Base-by-base conservation (phyloP, 2,888 invertebrate species). In the Tetrapedia diversipes region DNA sequence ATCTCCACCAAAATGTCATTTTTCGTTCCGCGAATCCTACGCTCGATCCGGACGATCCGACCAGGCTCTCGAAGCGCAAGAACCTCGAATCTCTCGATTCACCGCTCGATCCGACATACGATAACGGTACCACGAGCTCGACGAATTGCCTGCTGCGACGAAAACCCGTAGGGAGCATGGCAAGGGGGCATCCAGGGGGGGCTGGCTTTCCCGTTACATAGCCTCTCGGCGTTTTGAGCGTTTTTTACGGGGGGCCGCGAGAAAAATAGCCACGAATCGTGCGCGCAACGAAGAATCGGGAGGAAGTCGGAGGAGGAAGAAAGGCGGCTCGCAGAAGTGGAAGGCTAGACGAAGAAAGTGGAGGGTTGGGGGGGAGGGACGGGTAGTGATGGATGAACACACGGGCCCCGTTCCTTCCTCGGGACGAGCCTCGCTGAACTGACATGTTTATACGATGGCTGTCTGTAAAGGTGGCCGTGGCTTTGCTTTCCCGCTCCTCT, bases 401-500 rank as follows among this genome's bases (percentile, higher is more conserved):
- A 86, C 69, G 80, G 83, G 79, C 76, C 82, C 79, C n/a, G n/a
- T n/a, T n/a, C n/a, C 79, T 85, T 85, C 69, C 78, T 81, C 81
- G 67, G 69, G 80, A 82, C 86, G 88, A 89, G 88, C 87, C 88
- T 86, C 79, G 88, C 86, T 86, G 83, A 84, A 83, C 90, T 91
- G 90, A 90, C 91, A 88, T 91, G 91, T 91, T 91, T 91, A 91
- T 90, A 91, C 89, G 88, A 83, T 86, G 87, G 87, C 88, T 88
- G 88, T 89, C 88, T 87, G 88, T 87, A 88, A 86, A 87, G 86
- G 83, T 84, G 79, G 81, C 81, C 81, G 81, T 78, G 77, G 83
- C 86, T 84, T 84, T 85, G 81, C 84, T 77, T 81, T 83, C 83
- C 84, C 80, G 83, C 81, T 84, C 77, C 85, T 87, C 89, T 87